Base-by-base conservation (phyloP, 2,888 invertebrate genomes). In the Sylvicola fuscatus region DNA sequence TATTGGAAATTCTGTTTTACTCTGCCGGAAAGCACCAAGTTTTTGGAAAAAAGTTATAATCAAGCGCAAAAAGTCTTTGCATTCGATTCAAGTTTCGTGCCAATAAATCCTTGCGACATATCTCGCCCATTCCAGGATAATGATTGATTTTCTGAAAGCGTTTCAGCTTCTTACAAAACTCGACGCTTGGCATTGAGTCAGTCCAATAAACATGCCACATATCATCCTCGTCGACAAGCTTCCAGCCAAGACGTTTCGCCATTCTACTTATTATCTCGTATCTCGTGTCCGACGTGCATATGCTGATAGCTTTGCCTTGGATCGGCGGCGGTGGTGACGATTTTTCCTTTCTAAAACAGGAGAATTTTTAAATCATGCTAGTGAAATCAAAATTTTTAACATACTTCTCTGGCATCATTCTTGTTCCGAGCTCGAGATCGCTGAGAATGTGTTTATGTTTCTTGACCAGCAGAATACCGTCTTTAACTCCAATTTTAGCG, bases 1-100 rank as follows among this genome's bases (percentile, higher is more conserved):
- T 13, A 21, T 27, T 27, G 27, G 8, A 27, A 29, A 29, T 29
- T 8, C 14, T 27, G n/a, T 11, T 73, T 69, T 62, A 82, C 82
- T 89, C 87, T 14, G 86, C 80, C 16, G 92, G 90, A 43, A 92
- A 68, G 55, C 86, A 83, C 89, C 90, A 92, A 7, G 89, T 86
- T 61, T 81, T 84, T 1, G 92, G 90, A 53, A 86, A 90, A 52
- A 90, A 83, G 50, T 79, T 81, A 54, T 89, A 92, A 42, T 90
- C 89, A 46, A 76, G 76, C 1, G 89, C 86, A 56, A 83, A 90
- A 37, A 82, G 62, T 56, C 82, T 78, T 40, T 76, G 66, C 89
- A 90, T 89, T 44, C 87, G 68, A 54, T 84, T 89, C 40, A 92
- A 65, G 58, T 92, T 90, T 38, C 87, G 66, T 2, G 89, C 86